phyloP scores from a whole-genome alignment of 2,888 invertebrate genomes.

The Polyommatus iphigenia region DNA sequence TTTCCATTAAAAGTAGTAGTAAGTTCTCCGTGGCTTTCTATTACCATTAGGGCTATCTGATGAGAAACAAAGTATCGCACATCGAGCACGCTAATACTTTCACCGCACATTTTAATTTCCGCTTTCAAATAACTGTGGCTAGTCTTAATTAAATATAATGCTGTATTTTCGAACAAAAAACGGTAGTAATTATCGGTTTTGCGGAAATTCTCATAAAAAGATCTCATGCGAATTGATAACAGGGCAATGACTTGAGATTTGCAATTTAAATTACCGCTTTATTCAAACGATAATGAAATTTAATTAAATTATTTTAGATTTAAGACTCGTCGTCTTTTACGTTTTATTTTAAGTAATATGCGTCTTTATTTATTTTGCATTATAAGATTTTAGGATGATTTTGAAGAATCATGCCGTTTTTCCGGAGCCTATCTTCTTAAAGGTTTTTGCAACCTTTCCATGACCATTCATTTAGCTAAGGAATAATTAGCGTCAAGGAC shows the following conservation, averaged over 20 bases:
- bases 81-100: neutral
- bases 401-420: neutral
- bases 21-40: neutral
- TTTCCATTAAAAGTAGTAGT: slow-evolving; percentile 1
- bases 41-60: slow-evolving; percentile 3
- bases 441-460: neutral
- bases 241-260: neutral
- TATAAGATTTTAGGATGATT: neutral
- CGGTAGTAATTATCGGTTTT: neutral
- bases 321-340: neutral
- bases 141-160: neutral
- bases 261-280: slow-evolving; percentile 5
- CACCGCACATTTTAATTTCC: slow-evolving; percentile 26
- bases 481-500: too few species aligned
- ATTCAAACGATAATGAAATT: neutral
- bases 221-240: slow-evolving; percentile 1
- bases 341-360: neutral
- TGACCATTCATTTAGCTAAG: too few species aligned
- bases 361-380: too few species aligned
- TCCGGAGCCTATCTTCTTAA: neutral
- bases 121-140: slow-evolving; percentile 30
- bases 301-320: neutral
- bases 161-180: neutral
- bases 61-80: slow-evolving; percentile 3
- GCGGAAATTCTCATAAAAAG: slow-evolving; percentile 8